Evolutionary conservation across 2,797 vertebrate genomes (phyloP), one percentile per base, ranked within the genome.

Genomic region (Hydrocynus forskahlii): DNA sequence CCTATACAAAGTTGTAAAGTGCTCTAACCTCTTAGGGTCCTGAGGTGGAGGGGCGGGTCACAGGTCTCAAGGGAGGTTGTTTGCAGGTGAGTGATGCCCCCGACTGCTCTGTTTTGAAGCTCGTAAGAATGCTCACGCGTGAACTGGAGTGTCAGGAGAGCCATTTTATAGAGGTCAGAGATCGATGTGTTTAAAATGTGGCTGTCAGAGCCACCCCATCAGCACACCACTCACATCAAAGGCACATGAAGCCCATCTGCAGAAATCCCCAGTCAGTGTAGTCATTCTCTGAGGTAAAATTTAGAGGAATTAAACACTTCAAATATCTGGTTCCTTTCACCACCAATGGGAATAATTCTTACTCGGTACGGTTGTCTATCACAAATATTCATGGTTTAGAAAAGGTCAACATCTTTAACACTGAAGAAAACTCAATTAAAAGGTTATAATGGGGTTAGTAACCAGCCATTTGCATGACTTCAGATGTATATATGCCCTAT

Each of bases 171-270:
- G 71, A 83, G 89, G 84, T 90, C 89, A 91, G 66, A 76, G 91
- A 89, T 89, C 91, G 90, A 88, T 87, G 87, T 89, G 85, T 90
- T 92, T 87, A 93, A 89, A 93, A 91, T 83, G 82, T 85, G 84
- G 88, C 77, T 63, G 80, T 78, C 83, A 88, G 82, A 89, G 85
- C 73, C 62, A 76, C 57, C 72, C 77, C 80, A 64, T 63, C 87
- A 75, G 60, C 63, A 43, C 63, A 64, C 55, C 48, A 17, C 76
- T 84, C 54, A 79, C 76, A 62, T 78, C 50, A 60, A 76, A 81
- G 88, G 7, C 74, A 90, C 88, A 86, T 86, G 87, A 89, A 81
- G 85, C 83, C 88, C 89, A 88, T 92, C 88, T 91, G 90, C 85
- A 84, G 79, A 88, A 88, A 88, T 89, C 84, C 13, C 40, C 21